Evolutionary conservation across 2,797 vertebrate species (phyloP), one percentile per base, ranked within the genome.

Genomic region (Chrosomus eos): DNA sequence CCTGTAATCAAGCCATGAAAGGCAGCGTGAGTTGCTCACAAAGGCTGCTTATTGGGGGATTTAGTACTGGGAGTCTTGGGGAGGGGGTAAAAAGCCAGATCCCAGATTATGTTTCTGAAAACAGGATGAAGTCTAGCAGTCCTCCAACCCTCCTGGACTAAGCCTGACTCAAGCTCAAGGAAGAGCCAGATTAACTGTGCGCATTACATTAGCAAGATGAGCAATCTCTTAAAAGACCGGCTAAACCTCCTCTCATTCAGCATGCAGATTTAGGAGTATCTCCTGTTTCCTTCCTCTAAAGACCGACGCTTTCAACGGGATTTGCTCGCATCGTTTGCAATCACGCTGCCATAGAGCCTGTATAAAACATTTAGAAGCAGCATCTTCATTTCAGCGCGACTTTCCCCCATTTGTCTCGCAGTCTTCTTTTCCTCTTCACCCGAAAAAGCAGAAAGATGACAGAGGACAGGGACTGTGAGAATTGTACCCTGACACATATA

Each of bases 1-100:
- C 80, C 74, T 90, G 91, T 94, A 95, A 95, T 95, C 93, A 94
- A 91, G 91, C 90, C 88, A 90, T 88, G 92, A 93, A 93, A 93
- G 92, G 92, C 92, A 92, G 93, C 89, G 91, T 92, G 89, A 92
- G 92, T 91, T 87, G 68, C 45, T 80, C 78, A 89, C 89, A 89
- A 88, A 85, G 89, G 74, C 81, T 84, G 83, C 86, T 88, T 89
- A 89, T 85, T 87, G 85, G 86, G 58, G 85, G 87, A 88, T 85
- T 90, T 87, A 88, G 83, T 81, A 70, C 36, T 45, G 71, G 85
- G 83, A 88, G 85, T 81, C 62, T 43, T 73, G 62, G 81, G 83
- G 55, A 84, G 84, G 84, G 71, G 86, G 78, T 67, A 67, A 70
- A 74, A 78, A 79, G 83, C 84, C 70, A 81, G 85, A 75, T 84